Evolutionary conservation across 92 coral and sea anemone genomes (phyloP), one percentile per base, ranked within the genome.

Genomic region (Porites cylindrica): DNA sequence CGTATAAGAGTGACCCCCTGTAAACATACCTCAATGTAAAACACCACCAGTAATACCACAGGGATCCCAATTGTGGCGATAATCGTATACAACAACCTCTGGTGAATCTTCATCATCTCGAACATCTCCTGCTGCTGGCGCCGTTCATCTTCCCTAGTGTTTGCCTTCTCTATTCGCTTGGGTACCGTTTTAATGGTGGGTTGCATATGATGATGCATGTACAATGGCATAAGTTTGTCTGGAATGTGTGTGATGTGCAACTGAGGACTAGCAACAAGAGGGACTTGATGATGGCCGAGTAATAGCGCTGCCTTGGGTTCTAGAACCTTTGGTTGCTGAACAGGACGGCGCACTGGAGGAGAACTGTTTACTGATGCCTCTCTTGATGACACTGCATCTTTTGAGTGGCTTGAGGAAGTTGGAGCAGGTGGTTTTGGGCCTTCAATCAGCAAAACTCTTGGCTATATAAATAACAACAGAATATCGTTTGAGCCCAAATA

Each of bases 51-150:
- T 62, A 96, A 78, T 7, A 96, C 97, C 93, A 96, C 96, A 90
- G 99, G 99, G 59, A 96, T 96, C 56, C 99, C 99, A 93, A 97
- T 95, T n/a, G 99, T 97, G 47, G 99, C 99, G 64, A 97, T 92
- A 59, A 97, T 90, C 0, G 99, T 97, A 82, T 97, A 97, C 84
- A 97, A 84, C 75, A 97, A 83, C 66, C 96, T 84, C 82, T 97
- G 98, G 20, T 95, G 98, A 74, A 95, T 95, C 87, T 93, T 95
- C 88, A 97, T 66, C 99, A 97, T 97, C 69, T 97, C 99, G 84
- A 97, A 92, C 89, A 97, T 94, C 80, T 97, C 98, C 85, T 97
- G 96, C 56, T 97, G 99, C 3, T 96, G 81, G 60, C 93, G 88
- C 8, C 91, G 87, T 53, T 95, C 97, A 47, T 92, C 93, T n/a